Evolutionary conservation across 2,797 vertebrate species (phyloP).

Genomic region (Enteromius viviparus): DNA sequence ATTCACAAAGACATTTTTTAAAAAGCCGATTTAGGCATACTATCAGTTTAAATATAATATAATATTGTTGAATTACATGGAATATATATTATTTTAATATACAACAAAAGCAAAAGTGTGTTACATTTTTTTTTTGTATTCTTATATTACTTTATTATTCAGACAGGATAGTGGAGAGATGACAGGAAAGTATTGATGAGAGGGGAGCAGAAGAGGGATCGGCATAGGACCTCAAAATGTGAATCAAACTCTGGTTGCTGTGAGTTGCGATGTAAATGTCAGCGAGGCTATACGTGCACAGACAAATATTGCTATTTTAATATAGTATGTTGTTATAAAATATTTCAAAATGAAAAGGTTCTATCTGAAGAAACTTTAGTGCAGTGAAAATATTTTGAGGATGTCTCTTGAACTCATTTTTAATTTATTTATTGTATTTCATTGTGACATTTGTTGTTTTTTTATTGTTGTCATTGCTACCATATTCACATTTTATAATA

Average conservation of each 20-base stretch:
- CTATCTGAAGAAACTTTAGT: background rate
- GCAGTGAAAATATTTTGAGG: background rate
- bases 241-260: background rate
- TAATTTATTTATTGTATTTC: background rate
- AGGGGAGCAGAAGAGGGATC: background rate
- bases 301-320: background rate
- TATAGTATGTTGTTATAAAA: background rate
- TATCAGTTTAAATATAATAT: background rate
- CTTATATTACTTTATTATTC: no score
- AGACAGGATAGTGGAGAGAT: background rate
- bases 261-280: background rate
- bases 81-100: background rate
- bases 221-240: background rate
- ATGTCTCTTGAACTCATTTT: background rate
- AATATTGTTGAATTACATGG: background rate
- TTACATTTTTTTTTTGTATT: background rate
- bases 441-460: background rate
- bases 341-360: background rate
- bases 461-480: background rate
- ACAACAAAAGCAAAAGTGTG: background rate
- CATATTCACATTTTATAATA: background rate
- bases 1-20: background rate
- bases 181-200: background rate
- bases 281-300: background rate
- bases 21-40: background rate